phyloP scores from a whole-genome alignment of 1,140 invertebrate species.

The Agrypnia vestita region DNA sequence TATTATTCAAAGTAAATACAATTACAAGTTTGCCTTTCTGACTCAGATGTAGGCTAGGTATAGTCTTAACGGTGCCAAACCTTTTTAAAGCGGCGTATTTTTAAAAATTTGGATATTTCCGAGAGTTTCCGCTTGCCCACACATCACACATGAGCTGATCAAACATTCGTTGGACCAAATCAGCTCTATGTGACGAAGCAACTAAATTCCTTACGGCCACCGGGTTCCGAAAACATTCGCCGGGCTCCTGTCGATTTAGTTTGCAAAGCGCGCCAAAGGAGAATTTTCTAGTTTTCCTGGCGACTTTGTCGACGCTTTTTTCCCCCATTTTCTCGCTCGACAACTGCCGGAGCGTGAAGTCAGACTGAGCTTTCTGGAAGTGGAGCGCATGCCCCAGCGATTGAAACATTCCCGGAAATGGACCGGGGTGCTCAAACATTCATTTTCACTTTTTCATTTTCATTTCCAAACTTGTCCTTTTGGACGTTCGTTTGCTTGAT shows the following conservation, averaged over 20 bases:
- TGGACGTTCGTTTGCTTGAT: too few species aligned
- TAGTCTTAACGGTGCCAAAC: too few species aligned
- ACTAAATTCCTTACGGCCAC: constrained; percentile 25
- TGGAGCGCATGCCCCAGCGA: background rate
- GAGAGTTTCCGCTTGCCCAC: too few species aligned
- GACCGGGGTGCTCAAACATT: background rate
- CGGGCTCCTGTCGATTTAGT: background rate
- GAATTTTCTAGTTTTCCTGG: constrained; percentile 12
- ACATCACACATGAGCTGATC: constrained; percentile 24
- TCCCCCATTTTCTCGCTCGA: constrained; percentile 1
- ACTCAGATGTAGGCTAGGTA: too few species aligned
- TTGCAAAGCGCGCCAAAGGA: constrained; percentile 21
- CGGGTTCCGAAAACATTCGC: constrained; percentile 22
- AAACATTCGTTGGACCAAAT: constrained; percentile 24
- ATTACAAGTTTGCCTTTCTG: too few species aligned
- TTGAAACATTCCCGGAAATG: constrained; percentile 3
- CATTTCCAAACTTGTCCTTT: too few species aligned
- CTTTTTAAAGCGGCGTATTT: too few species aligned
- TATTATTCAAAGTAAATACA: too few species aligned
- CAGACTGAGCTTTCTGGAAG: constrained; percentile 8
- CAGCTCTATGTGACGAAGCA: background rate
- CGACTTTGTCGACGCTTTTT: constrained; percentile 5
- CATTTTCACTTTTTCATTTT: too few species aligned
- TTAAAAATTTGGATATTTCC: too few species aligned
- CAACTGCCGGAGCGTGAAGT: constrained; percentile 2